Evolutionary conservation across 2,797 vertebrate genomes (phyloP).

Genomic region (Phyllotis vaccarum): DNA sequence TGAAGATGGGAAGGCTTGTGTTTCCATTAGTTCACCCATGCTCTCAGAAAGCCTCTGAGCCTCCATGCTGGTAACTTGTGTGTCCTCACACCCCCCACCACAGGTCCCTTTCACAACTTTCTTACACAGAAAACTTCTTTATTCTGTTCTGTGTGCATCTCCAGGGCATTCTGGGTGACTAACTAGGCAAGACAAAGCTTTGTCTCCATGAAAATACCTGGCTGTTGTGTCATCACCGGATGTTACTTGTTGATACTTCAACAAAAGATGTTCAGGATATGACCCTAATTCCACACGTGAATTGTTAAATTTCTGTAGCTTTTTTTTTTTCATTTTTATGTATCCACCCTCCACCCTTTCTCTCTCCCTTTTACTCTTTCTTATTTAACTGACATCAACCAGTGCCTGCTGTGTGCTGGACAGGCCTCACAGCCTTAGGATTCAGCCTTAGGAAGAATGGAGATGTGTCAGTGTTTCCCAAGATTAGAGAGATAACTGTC

Average conservation of each 20-base stretch:
- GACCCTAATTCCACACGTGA: background rate
- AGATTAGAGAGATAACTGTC: background rate
- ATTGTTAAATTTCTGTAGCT: background rate
- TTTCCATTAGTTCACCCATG: background rate
- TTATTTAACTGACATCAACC: too few relatives aligned
- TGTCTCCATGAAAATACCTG: background rate
- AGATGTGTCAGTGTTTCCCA: background rate
- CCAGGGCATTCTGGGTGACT: background rate
- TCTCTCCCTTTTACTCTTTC: too few relatives aligned
- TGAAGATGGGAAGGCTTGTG: background rate
- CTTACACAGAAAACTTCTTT: background rate
- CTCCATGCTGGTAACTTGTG: background rate
- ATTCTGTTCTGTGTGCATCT: background rate
- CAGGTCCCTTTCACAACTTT: background rate
- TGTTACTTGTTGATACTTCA: background rate
- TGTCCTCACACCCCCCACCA: background rate
- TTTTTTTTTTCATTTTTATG: background rate
- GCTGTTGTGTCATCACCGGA: background rate
- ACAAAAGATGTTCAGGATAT: background rate
- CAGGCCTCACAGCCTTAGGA: too few relatives aligned
- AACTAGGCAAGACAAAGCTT: background rate
- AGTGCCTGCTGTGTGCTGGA: too few relatives aligned
- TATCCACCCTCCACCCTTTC: too few relatives aligned
- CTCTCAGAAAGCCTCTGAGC: background rate
- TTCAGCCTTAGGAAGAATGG: too few relatives aligned